Conservation (phyloP, 1,140 invertebrate species). For the Branchinecta lindahli region DNA sequence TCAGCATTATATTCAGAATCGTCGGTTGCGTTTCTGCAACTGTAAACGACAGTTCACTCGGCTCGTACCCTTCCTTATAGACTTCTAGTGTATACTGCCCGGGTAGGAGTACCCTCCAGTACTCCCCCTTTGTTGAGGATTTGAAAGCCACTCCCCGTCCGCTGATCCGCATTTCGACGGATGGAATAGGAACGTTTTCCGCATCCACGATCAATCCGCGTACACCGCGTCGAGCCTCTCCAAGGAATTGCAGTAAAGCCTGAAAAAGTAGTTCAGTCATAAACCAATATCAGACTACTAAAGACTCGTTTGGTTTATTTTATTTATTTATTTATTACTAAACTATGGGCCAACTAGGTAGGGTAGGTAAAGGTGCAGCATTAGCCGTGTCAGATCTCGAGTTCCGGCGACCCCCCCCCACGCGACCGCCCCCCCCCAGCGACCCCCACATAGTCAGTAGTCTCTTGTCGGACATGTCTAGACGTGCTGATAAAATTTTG, state of each 20-base stretch:
- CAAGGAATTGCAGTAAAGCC: constrained; percentile 29
- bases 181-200: constrained; percentile 58
- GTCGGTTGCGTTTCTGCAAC: constrained; percentile 72
- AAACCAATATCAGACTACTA: not conserved
- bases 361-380: too few relatives aligned
- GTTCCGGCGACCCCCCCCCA: too few relatives aligned
- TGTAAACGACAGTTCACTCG: constrained; percentile 65
- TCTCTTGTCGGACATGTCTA: too few relatives aligned
- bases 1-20: constrained; percentile 61
- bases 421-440: too few relatives aligned
- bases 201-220: constrained; percentile 34
- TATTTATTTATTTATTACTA: too few relatives aligned
- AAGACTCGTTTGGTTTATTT: too few relatives aligned
- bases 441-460: too few relatives aligned
- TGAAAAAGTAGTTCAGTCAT: constrained; percentile 20
- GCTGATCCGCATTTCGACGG: constrained; percentile 65
- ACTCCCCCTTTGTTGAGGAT: constrained; percentile 81
- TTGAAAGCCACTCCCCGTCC: constrained; percentile 71
- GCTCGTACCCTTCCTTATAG: constrained; percentile 62
- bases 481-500: too few relatives aligned
- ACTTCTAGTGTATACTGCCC: constrained; percentile 70
- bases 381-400: too few relatives aligned
- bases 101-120: constrained; percentile 71
- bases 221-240: constrained; percentile 33
- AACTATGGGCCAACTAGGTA: too few relatives aligned